These are phyloP conservation scores for Microctenopoma stevenorrisi DNA, from an alignment of 2,797 vertebrate species.

Conservation along the genomic window DNA sequence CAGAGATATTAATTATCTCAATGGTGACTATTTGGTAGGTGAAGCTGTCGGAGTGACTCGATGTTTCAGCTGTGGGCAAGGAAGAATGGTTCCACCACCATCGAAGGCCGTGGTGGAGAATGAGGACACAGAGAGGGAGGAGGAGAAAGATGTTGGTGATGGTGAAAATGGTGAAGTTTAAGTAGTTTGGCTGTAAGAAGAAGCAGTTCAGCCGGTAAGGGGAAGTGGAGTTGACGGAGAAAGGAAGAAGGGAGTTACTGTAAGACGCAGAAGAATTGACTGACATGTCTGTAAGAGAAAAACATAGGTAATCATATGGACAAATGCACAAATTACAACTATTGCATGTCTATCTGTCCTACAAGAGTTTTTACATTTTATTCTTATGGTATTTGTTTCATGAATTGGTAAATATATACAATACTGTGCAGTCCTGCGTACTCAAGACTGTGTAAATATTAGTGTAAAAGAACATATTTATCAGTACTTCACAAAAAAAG, in stretches of 20 bases:
- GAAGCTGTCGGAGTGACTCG: slow-evolving; percentile 15
- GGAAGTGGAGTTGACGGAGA: too few relatives aligned
- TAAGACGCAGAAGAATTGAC: background rate
- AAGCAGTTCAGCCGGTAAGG: background rate
- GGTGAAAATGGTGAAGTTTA: background rate
- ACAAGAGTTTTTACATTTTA: too few relatives aligned
- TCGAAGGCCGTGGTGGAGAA: slow-evolving; percentile 3
- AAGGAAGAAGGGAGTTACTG: background rate
- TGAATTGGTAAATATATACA: too few relatives aligned
- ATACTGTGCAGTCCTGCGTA: too few relatives aligned
- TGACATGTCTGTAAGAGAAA: slow-evolving; percentile 16
- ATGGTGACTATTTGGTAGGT: slow-evolving; percentile 18
- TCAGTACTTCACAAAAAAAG: too few relatives aligned
- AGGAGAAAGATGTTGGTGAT: background rate
- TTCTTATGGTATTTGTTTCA: too few relatives aligned
- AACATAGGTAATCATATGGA: too few relatives aligned
- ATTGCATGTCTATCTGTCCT: too few relatives aligned
- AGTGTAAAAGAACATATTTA: too few relatives aligned
- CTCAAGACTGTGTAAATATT: too few relatives aligned
- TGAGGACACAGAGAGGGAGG: slow-evolving; percentile 7
- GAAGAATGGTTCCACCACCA: background rate
- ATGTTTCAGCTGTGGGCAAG: background rate
- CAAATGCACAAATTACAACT: too few relatives aligned
- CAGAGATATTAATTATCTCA: slow-evolving; percentile 1
- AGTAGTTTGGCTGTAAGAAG: background rate